Conservation (phyloP, 2,797 vertebrate genomes). For the Linurgus olivaceus region DNA sequence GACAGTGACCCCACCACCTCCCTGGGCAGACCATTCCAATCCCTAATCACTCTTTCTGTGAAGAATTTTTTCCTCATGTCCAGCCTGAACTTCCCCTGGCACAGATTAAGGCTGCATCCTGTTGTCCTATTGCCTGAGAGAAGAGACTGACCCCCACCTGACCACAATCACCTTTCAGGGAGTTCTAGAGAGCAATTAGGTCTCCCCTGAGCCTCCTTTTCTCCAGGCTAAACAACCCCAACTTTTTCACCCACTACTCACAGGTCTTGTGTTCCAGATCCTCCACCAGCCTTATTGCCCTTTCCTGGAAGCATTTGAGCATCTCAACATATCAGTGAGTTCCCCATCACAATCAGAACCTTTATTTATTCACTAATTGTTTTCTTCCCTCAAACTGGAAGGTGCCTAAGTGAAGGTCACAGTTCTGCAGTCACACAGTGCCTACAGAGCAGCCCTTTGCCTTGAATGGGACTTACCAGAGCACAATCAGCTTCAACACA, state of each 20-base stretch:
- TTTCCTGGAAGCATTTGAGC: not conserved
- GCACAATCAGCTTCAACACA: not conserved
- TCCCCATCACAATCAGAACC: not conserved
- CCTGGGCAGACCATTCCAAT: not conserved
- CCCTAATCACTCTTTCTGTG: not conserved
- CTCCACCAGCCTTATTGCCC: not conserved
- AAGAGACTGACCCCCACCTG: fast-evolving
- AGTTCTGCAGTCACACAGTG: not conserved
- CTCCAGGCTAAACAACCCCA: not conserved
- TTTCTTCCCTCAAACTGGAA: not conserved
- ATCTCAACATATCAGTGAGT: not conserved
- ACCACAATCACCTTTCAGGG: not conserved
- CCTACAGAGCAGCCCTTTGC: not conserved
- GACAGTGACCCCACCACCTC: not conserved
- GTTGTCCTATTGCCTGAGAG: not conserved
- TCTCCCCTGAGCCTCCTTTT: not conserved
- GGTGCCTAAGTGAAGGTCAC: not conserved
- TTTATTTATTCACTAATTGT: not conserved
- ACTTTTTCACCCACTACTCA: not conserved
- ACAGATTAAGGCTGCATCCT: not conserved
- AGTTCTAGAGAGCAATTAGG: not conserved
- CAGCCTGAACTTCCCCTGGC: not conserved
- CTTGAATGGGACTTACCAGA: not conserved
- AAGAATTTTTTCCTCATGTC: not conserved
- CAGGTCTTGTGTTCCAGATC: not conserved